A percentile compares a stretch with the other conserved stretches of the same genome.
These are phyloP conservation scores for Lepus europaeus DNA, from an alignment of 2,113 vertebrate genomes.

Conservation along the genomic window DNA sequence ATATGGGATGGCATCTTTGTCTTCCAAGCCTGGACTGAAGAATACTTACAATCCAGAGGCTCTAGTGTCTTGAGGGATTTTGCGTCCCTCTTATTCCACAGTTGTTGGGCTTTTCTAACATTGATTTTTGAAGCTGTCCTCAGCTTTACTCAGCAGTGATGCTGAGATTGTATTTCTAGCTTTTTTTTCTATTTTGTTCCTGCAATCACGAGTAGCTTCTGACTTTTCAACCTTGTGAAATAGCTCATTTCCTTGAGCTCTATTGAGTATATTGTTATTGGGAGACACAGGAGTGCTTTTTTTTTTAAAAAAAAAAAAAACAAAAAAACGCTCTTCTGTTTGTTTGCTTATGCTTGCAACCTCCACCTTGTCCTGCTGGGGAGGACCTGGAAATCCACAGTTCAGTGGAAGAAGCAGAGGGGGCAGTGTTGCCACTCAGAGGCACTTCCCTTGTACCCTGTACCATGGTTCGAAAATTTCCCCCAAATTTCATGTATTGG, in stretches of 20 bases:
- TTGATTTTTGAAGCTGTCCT: constrained; percentile 52
- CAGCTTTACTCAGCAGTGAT: not conserved
- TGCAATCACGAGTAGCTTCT: not conserved
- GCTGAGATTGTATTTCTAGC: not conserved
- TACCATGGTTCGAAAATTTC: not conserved
- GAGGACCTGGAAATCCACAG: not conserved
- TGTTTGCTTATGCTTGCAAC: not conserved
- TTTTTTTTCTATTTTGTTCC: constrained; percentile 50
- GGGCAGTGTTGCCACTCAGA: not conserved
- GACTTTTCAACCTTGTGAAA: not conserved
- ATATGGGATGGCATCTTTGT: constrained; percentile 29
- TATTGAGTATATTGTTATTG: not conserved
- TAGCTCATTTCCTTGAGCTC: constrained; percentile 4
- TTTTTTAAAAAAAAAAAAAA: too few relatives aligned
- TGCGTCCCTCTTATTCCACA: constrained; percentile 5
- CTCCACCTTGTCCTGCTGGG: not conserved
- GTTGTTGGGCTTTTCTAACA: constrained; percentile 47
- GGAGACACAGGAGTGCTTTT: not conserved
- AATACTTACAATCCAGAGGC: constrained; percentile 56
- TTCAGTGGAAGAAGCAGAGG: not conserved
- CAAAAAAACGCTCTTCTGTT: not conserved
- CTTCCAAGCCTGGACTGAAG: constrained; percentile 32
- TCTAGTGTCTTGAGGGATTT: constrained; percentile 52
- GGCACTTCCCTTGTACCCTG: not conserved
- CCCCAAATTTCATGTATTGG: not conserved